These are phyloP conservation scores for Lepidothrix coronata DNA, from an alignment of 2,113 vertebrate species.

Conservation along the genomic window DNA sequence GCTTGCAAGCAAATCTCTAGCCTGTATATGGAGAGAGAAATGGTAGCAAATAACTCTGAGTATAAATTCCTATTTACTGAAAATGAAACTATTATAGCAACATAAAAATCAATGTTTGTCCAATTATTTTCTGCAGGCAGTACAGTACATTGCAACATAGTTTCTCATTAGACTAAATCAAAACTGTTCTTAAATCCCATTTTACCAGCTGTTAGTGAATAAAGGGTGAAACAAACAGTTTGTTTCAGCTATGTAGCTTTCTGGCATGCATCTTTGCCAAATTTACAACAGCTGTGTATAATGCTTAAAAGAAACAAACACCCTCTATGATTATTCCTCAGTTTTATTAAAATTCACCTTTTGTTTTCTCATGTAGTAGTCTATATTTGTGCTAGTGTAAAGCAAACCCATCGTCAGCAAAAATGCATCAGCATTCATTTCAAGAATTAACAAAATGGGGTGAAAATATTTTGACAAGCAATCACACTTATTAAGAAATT, in stretches of 20 bases:
- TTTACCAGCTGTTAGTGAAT: conserved; percentile 79
- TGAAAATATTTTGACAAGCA: neutral
- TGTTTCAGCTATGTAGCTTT: conserved; percentile 58
- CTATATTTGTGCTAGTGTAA: neutral
- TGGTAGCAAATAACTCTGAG: conserved; percentile 64
- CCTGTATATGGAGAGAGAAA: conserved; percentile 26
- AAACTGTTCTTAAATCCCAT: conserved; percentile 79
- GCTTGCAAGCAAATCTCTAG: conserved; percentile 14
- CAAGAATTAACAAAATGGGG: neutral
- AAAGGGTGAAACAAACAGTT: conserved; percentile 70
- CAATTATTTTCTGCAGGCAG: conserved; percentile 77
- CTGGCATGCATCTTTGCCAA: conserved; percentile 67
- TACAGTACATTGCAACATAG: conserved; percentile 66
- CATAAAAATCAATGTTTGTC: conserved; percentile 82
- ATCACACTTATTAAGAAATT: neutral
- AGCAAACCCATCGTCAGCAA: neutral
- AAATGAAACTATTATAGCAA: conserved; percentile 77
- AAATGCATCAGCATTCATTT: neutral
- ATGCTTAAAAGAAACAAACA: conserved; percentile 65
- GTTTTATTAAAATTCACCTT: conserved; percentile 48
- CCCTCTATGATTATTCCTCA: conserved; percentile 36
- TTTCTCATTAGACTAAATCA: conserved; percentile 82
- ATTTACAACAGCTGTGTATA: conserved; percentile 61
- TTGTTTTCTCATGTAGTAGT: neutral
- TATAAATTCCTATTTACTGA: conserved; percentile 77